phyloP scores from a whole-genome alignment of 2,797 vertebrate species.

The Smutsia temminckii region DNA sequence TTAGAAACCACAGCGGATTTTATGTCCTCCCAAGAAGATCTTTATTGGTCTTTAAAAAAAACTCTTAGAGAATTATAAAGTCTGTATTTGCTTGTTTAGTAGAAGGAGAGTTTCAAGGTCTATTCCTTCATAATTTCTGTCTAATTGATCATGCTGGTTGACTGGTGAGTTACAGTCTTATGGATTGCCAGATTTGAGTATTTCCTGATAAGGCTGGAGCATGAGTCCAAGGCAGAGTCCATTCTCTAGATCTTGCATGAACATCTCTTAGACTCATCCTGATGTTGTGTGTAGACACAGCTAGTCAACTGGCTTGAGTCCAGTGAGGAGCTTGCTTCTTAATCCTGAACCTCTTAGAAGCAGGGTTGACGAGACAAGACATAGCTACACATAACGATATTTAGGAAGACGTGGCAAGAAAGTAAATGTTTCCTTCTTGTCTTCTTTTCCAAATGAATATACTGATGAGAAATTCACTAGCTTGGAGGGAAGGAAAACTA shows the following conservation, averaged over 20 bases:
- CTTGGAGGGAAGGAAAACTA: neutral
- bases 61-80: neutral
- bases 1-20: slow-evolving; percentile 20
- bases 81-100: neutral
- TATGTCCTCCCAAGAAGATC: neutral
- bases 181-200: neutral
- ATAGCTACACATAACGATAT: neutral
- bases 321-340: neutral
- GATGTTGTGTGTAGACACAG: neutral
- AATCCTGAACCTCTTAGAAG: neutral
- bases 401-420: neutral
- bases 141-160: neutral
- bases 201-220: neutral
- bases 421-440: neutral
- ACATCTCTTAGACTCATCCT: neutral
- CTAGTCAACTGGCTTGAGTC: neutral
- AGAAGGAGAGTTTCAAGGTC: neutral
- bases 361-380: neutral
- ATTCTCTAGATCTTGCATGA: neutral
- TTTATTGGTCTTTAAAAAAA: neutral
- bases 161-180: neutral
- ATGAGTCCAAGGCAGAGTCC: neutral
- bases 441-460: neutral
- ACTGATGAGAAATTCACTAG: neutral
- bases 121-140: neutral